Evolutionary conservation across 2,113 vertebrate genomes (phyloP).

Genomic region (Lucifuga dentata): DNA sequence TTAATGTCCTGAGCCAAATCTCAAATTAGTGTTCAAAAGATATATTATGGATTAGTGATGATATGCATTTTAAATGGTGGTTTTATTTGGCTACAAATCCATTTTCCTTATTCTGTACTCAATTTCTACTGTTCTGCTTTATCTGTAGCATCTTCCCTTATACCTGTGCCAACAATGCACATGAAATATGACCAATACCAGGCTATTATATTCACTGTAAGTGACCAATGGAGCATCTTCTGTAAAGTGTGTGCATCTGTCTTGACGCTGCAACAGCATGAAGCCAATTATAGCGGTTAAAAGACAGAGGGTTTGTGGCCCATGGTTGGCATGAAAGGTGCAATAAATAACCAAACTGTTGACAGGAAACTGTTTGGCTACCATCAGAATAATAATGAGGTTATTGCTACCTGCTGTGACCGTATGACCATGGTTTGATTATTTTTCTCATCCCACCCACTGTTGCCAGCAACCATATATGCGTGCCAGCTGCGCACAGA

Average conservation of each 20-base stretch:
- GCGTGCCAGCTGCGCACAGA: conserved; percentile 69
- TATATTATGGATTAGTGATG: neutral
- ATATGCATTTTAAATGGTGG: neutral
- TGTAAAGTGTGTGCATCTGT: conserved; percentile 79
- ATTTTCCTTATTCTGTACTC: neutral
- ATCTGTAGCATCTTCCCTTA: neutral
- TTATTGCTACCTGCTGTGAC: conserved; percentile 83
- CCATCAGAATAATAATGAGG: conserved; percentile 85
- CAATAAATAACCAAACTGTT: conserved; percentile 84
- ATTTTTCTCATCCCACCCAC: conserved; percentile 64
- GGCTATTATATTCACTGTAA: conserved; percentile 17
- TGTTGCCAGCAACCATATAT: conserved; percentile 54
- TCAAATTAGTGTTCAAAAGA: too few relatives aligned
- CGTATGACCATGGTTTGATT: conserved; percentile 77
- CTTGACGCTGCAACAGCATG: conserved; percentile 79
- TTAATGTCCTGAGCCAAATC: neutral
- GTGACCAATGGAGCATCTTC: conserved; percentile 50
- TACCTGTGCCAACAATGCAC: conserved; percentile 5
- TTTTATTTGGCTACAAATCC: neutral
- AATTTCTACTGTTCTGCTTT: neutral
- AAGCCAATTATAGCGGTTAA: conserved; percentile 86
- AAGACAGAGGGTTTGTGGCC: conserved; percentile 82
- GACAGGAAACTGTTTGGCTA: conserved; percentile 82
- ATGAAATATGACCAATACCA: neutral
- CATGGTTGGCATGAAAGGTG: conserved; percentile 70